A percentile compares a stretch with the other conserved stretches of the same genome.
These are phyloP conservation scores for Apostichopus californicus DNA, from an alignment of 35 echinoderm and acorn worm species.

Conservation along the genomic window DNA sequence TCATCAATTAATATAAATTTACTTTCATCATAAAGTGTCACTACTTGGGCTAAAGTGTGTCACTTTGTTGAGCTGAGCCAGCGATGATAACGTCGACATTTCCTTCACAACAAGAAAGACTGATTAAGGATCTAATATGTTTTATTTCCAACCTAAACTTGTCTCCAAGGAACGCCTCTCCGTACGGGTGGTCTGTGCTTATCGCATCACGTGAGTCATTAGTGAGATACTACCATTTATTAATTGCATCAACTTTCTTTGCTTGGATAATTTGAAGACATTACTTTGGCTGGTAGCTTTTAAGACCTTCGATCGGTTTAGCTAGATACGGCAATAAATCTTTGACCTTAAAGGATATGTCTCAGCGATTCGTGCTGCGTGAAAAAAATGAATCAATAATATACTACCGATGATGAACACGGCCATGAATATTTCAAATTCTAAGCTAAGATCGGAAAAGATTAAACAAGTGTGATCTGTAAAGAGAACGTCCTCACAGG, in stretches of 20 bases:
- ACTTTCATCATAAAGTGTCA: too few species aligned
- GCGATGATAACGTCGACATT: background rate
- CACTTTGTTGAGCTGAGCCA: background rate
- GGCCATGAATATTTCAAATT: background rate
- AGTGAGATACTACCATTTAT: conserved; percentile 27
- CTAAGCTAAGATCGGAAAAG: background rate
- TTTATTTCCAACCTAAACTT: background rate
- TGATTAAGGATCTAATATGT: background rate
- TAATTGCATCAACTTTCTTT: conserved; percentile 28
- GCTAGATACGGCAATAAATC: background rate
- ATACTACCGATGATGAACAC: background rate
- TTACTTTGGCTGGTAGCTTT: conserved; percentile 28
- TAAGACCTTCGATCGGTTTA: background rate
- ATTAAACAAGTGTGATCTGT: too few species aligned
- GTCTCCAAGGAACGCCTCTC: background rate
- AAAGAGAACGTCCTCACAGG: too few species aligned
- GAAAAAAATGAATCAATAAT: background rate
- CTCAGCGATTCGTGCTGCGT: background rate
- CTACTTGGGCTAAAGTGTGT: background rate
- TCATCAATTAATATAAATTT: too few species aligned
- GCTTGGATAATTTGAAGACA: conserved; percentile 40
- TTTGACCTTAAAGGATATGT: background rate
- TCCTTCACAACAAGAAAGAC: conserved; percentile 1
- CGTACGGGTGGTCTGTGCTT: background rate
- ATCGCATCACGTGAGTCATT: conserved; percentile 34